Evolutionary conservation across 2,113 vertebrate genomes (phyloP).

Genomic region (Megaceryle maxima): DNA sequence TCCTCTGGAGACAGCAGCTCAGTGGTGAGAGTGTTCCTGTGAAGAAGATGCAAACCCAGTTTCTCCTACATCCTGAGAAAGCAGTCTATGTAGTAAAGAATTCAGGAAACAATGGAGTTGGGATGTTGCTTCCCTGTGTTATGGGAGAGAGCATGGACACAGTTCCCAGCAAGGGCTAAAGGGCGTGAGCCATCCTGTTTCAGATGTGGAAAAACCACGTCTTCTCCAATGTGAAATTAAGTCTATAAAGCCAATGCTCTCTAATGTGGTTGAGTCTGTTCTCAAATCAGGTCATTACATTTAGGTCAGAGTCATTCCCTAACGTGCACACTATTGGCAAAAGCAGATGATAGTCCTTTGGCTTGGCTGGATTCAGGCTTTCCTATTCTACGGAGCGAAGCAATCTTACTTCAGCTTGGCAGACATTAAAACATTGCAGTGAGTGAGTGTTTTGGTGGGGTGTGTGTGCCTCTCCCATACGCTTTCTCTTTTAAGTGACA

Average conservation of each 20-base stretch:
- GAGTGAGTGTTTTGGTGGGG: not conserved
- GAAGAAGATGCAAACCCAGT: not conserved
- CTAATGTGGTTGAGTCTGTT: not conserved
- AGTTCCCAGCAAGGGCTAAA: not conserved
- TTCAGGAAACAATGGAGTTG: not conserved
- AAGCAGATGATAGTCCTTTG: not conserved
- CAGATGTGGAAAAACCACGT: not conserved
- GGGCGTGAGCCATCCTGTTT: not conserved
- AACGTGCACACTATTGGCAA: not conserved
- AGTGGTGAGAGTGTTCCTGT: accelerated
- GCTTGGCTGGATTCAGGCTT: not conserved
- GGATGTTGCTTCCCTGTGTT: not conserved
- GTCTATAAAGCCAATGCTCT: not conserved
- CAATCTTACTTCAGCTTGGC: not conserved
- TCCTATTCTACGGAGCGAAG: not conserved
- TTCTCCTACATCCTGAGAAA: not conserved
- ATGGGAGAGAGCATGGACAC: not conserved
- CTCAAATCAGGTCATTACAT: slow-evolving; percentile 18
- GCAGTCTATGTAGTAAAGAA: not conserved
- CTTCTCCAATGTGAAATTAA: not conserved
- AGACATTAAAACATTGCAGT: not conserved
- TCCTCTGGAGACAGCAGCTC: not conserved
- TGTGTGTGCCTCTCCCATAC: not conserved
- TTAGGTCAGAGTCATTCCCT: slow-evolving; percentile 21
- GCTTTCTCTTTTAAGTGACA: not conserved